phyloP scores from a whole-genome alignment of 2,888 invertebrate species.

The Calameuta pallipes region DNA sequence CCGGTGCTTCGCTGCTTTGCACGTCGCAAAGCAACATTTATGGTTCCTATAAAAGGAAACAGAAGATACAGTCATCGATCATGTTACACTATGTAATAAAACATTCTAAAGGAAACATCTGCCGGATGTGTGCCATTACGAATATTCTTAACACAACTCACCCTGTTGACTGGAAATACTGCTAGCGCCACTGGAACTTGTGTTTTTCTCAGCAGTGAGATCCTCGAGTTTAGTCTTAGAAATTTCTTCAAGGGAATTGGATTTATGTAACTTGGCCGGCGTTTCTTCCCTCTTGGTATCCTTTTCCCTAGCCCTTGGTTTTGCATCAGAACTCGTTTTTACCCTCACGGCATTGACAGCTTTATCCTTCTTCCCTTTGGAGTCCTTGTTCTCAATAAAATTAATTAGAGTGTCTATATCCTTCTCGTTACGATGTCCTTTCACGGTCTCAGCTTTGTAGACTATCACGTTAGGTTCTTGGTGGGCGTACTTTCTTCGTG shows the following conservation, averaged over 20 bases:
- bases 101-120: not conserved
- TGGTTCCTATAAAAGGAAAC: conserved; percentile 33
- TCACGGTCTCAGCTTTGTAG: conserved; percentile 72
- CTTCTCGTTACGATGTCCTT: conserved; percentile 83
- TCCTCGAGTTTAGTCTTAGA: conserved; percentile 82
- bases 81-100: not conserved
- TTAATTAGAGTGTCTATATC: conserved; percentile 82
- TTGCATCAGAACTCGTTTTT: conserved; percentile 60
- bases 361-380: conserved; percentile 61
- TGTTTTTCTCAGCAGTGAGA: conserved; percentile 69
- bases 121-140: not conserved
- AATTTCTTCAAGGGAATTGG: conserved; percentile 84
- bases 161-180: conserved; percentile 61
- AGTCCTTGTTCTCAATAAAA: conserved; percentile 77
- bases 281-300: conserved; percentile 60
- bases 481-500: conserved; percentile 53
- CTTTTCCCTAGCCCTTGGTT: conserved; percentile 64
- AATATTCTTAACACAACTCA: conserved; percentile 29
- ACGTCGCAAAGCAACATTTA: conserved; percentile 55
- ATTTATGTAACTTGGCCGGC: conserved; percentile 72
- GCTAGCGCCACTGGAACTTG: conserved; percentile 57
- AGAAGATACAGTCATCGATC: not conserved
- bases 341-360: conserved; percentile 55
- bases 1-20: conserved; percentile 61
- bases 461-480: conserved; percentile 61